Conservation (phyloP, 1,140 invertebrate genomes). For the Meloidogyne chitwoodi region DNA sequence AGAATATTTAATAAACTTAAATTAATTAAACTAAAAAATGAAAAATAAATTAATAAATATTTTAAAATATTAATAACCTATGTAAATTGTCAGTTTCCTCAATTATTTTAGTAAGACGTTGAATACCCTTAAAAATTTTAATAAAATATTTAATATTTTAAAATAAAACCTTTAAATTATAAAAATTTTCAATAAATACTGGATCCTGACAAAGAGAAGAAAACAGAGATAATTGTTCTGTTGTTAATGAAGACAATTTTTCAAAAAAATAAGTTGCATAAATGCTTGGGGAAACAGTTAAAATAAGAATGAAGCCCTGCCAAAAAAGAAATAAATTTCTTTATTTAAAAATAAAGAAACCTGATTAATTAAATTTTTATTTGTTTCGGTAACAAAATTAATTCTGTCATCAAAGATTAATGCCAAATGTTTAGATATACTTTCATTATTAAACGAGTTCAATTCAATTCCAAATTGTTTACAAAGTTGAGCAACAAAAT, state of each 20-base stretch:
- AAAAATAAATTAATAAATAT: neutral
- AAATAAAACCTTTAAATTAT: slow-evolving; percentile 17
- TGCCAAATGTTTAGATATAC: slow-evolving; percentile 21
- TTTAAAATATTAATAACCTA: neutral
- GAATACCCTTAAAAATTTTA: slow-evolving; percentile 9
- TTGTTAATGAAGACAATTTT: slow-evolving; percentile 10
- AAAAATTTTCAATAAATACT: slow-evolving; percentile 32
- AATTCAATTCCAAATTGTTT: slow-evolving; percentile 30
- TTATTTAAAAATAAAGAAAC: neutral
- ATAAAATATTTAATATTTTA: too few species aligned
- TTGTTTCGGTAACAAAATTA: slow-evolving; percentile 43
- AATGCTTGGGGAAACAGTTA: slow-evolving; percentile 43
- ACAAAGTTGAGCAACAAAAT: slow-evolving; percentile 31
- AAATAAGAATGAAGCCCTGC: slow-evolving; percentile 40
- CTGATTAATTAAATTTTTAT: slow-evolving; percentile 34
- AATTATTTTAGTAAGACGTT: neutral
- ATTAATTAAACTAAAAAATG: neutral
- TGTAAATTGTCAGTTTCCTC: neutral
- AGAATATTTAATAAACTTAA: neutral
- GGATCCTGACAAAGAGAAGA: slow-evolving; percentile 30
- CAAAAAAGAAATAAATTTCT: neutral
- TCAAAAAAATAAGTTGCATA: slow-evolving; percentile 20
- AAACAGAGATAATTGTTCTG: slow-evolving; percentile 18
- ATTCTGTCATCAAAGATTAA: slow-evolving; percentile 44
- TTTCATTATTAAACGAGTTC: neutral